Evolutionary conservation across 2,113 vertebrate species (phyloP).

Genomic region (Phrynosoma platyrhinos): DNA sequence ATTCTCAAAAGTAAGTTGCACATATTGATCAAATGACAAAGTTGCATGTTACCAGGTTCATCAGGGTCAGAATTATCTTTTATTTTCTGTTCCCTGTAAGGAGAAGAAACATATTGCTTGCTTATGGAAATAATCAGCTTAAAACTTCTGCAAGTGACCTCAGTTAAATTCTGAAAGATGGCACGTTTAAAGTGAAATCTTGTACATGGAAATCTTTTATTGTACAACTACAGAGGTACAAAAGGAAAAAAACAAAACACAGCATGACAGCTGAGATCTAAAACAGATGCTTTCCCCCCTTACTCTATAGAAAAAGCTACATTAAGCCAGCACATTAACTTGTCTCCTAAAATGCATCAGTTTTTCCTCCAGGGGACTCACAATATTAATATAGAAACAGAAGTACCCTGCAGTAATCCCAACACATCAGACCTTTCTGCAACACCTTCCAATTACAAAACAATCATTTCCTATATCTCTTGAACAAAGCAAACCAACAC

Average conservation of each 20-base stretch:
- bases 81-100: neutral
- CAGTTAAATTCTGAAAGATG: neutral
- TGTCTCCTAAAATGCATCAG: neutral
- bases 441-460: slow-evolving; percentile 42
- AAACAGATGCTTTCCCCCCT: neutral
- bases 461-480: slow-evolving; percentile 18
- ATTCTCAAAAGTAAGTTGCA: neutral
- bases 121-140: slow-evolving; percentile 8
- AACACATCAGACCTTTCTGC: slow-evolving; percentile 16
- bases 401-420: neutral
- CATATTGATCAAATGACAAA: neutral
- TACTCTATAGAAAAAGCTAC: neutral
- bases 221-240: neutral
- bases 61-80: neutral
- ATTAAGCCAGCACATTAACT: neutral
- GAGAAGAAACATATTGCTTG: neutral
- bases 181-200: neutral
- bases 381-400: slow-evolving; percentile 15
- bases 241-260: neutral
- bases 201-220: neutral
- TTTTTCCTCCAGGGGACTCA: neutral
- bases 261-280: neutral
- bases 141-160: neutral
- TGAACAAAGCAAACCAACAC: neutral
- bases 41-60: neutral